Percentiles rank a stretch among this genome's conserved stretches.
phyloP scores from a whole-genome alignment of 2,113 vertebrate genomes.

The Serilophus lunatus region DNA sequence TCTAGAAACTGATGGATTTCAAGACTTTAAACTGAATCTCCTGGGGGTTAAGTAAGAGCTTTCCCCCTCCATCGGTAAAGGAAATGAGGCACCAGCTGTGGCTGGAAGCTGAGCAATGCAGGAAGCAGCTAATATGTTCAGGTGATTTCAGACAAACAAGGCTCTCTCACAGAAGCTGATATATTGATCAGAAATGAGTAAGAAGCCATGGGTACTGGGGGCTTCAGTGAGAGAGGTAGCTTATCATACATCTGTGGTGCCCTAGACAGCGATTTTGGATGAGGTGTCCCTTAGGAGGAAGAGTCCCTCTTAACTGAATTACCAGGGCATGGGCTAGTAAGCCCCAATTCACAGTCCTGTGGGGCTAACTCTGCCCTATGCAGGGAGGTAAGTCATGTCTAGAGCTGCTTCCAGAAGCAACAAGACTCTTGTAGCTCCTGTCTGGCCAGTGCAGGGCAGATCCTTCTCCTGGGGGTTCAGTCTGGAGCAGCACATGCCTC shows the following conservation, averaged over 20 bases:
- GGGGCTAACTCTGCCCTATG: background rate
- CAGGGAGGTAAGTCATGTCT: background rate
- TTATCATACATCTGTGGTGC: background rate
- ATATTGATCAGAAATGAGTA: background rate
- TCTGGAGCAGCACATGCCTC: background rate
- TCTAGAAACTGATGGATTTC: background rate
- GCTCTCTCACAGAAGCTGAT: background rate
- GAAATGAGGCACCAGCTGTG: background rate
- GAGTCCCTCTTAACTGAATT: background rate
- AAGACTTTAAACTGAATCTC: background rate
- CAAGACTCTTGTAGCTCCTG: background rate
- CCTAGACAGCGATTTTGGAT: background rate
- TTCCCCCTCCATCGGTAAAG: background rate
- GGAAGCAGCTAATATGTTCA: background rate
- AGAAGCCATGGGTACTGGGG: background rate
- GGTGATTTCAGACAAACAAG: background rate
- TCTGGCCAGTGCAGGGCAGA: background rate
- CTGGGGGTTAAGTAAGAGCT: background rate
- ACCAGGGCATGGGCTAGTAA: background rate
- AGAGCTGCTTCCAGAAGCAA: background rate
- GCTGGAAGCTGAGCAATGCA: background rate
- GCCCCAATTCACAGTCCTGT: background rate
- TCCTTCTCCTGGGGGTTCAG: background rate
- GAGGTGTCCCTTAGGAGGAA: background rate
- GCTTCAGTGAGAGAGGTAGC: background rate